Percentiles rank a stretch among this genome's conserved stretches.
Conservation (phyloP, 2,888 invertebrate genomes). For the Apotomis turbidana region DNA sequence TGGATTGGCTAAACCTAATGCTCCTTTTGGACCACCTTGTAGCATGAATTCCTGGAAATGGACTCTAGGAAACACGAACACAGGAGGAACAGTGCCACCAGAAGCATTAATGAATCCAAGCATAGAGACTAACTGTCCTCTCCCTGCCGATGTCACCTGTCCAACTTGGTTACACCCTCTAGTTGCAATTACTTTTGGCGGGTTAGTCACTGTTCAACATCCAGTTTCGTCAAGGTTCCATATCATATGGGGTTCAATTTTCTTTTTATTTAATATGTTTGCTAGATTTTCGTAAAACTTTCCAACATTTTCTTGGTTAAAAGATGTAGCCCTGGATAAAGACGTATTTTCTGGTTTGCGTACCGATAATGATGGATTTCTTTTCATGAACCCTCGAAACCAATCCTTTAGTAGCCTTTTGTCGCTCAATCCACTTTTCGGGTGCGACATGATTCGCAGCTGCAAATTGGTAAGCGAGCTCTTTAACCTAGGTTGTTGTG, state of each 20-base stretch:
- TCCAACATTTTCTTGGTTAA: slow-evolving; percentile 42
- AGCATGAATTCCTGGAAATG: slow-evolving; percentile 7
- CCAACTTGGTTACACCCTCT: slow-evolving; percentile 44
- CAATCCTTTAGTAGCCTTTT: slow-evolving; percentile 43
- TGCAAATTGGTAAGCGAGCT: slow-evolving; percentile 43
- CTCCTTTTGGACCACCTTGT: slow-evolving; percentile 10
- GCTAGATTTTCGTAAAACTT: slow-evolving; percentile 42
- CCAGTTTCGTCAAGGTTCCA: slow-evolving; percentile 41
- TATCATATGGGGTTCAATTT: slow-evolving; percentile 39
- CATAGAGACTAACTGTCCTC: slow-evolving; percentile 24
- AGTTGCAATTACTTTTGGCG: slow-evolving; percentile 44
- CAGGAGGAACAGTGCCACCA: slow-evolving; percentile 1
- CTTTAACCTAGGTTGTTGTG: slow-evolving; percentile 43
- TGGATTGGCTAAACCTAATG: slow-evolving; percentile 6
- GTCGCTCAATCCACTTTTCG: slow-evolving; percentile 39
- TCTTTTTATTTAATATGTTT: slow-evolving; percentile 9
- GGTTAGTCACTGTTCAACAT: slow-evolving; percentile 43
- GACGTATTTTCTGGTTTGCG: slow-evolving; percentile 45
- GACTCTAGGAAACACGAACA: slow-evolving; percentile 16
- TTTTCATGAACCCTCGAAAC: slow-evolving; percentile 43
- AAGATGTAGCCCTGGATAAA: slow-evolving; percentile 42
- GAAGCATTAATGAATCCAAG: slow-evolving; percentile 7
- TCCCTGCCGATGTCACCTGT: slow-evolving; percentile 42
- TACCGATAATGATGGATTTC: slow-evolving; percentile 40
- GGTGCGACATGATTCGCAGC: slow-evolving; percentile 32